A percentile compares a stretch with the other conserved stretches of the same genome.
phyloP scores from a whole-genome alignment of 1,140 invertebrate species.

The Meloidogyne exigua region DNA sequence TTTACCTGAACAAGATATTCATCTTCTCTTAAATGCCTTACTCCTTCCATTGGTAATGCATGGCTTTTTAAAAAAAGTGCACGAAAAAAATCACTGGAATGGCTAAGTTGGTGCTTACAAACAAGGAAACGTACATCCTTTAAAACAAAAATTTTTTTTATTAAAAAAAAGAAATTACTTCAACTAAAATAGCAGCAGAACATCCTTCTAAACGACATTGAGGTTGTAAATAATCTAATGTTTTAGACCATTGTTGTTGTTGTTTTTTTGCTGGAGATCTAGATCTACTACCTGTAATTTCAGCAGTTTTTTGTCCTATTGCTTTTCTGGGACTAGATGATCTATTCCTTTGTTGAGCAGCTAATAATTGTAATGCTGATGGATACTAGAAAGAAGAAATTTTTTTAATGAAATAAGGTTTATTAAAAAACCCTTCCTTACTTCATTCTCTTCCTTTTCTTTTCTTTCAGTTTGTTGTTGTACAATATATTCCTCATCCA shows the following conservation, averaged over 20 bases:
- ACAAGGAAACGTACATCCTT: conserved; percentile 60
- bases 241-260: conserved; percentile 23
- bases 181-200: conserved; percentile 56
- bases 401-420: not conserved
- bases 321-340: not conserved
- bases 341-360: not conserved
- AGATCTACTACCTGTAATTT: conserved; percentile 25
- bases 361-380: not conserved
- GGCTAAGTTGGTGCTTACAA: conserved; percentile 61
- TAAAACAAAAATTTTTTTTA: conserved; percentile 13
- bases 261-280: conserved; percentile 43
- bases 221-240: conserved; percentile 56
- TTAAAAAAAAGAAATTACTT: conserved; percentile 33
- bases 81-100: conserved; percentile 62
- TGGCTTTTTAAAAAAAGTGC: conserved; percentile 53
- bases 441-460: not conserved
- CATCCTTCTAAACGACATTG: conserved; percentile 61
- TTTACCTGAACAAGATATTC: conserved; percentile 40
- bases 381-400: not conserved
- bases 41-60: conserved; percentile 49
- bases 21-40: conserved; percentile 38
- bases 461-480: not conserved
- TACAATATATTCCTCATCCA: too few species aligned
- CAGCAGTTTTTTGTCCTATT: conserved; percentile 7
- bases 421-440: too few species aligned